Conservation (phyloP, 1,140 invertebrate species). For the Tetraneura akinire region DNA sequence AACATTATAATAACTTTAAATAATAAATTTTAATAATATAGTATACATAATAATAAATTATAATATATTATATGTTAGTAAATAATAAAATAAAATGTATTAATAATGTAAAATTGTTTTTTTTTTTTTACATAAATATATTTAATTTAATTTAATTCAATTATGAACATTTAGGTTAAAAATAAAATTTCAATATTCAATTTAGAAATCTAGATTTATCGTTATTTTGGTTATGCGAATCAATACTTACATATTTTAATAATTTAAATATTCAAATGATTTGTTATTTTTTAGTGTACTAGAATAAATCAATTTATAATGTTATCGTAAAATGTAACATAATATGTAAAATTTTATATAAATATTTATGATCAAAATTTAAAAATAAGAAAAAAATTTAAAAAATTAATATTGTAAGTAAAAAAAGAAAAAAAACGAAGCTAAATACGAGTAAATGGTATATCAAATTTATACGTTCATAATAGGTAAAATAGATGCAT, state of each 20-base stretch:
- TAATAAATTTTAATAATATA: no score
- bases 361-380: not conserved
- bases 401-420: not conserved
- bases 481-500: not conserved
- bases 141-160: no score
- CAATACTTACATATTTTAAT: not conserved
- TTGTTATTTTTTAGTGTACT: not conserved
- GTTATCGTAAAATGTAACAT: not conserved
- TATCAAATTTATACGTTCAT: no score
- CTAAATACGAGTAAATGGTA: not conserved
- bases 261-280: conserved; percentile 1
- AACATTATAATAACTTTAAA: no score
- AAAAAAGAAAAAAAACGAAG: not conserved
- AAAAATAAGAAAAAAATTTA: not conserved
- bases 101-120: no score
- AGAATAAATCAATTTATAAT: not conserved
- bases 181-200: not conserved
- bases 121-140: no score
- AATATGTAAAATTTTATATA: not conserved
- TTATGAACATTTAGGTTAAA: not conserved
- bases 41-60: no score
- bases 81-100: no score
- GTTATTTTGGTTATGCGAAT: not conserved
- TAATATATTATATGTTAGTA: no score
- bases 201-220: not conserved